Evolutionary conservation across 2,888 invertebrate genomes (phyloP).

Genomic region (Melitaea athalia): DNA sequence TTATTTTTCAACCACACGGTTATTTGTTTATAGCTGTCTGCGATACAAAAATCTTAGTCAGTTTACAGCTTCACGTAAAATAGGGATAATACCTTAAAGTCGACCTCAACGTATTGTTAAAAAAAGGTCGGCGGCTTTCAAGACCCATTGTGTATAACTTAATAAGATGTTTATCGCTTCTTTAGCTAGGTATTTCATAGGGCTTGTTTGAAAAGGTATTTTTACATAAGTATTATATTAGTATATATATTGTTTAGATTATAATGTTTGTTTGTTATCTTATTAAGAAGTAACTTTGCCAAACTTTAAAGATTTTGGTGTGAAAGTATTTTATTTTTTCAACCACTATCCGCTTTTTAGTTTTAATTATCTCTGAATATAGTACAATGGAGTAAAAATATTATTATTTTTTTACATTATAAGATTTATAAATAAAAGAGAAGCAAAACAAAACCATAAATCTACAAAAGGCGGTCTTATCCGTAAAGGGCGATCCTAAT

Average conservation of each 20-base stretch:
- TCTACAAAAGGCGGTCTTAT: too few relatives aligned
- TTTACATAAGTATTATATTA: background rate
- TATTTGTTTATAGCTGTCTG: slow-evolving; percentile 17
- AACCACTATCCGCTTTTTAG: too few relatives aligned
- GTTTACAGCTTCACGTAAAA: slow-evolving; percentile 25
- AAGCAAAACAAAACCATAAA: too few relatives aligned
- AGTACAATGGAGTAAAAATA: too few relatives aligned
- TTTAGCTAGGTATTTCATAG: slow-evolving; percentile 6
- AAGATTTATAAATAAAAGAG: too few relatives aligned
- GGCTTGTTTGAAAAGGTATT: background rate
- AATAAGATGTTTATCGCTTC: slow-evolving; percentile 21
- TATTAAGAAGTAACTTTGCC: too few relatives aligned
- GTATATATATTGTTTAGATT: background rate
- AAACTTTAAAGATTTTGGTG: background rate
- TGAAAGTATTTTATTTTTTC: background rate
- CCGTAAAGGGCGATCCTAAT: too few relatives aligned
- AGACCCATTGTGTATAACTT: slow-evolving; percentile 22
- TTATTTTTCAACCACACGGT: slow-evolving; percentile 2
- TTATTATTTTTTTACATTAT: too few relatives aligned
- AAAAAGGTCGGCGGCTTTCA: slow-evolving; percentile 26
- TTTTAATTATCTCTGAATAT: too few relatives aligned
- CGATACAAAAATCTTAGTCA: slow-evolving; percentile 18
- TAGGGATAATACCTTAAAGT: slow-evolving; percentile 15
- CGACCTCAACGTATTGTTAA: slow-evolving; percentile 19
- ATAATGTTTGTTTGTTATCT: background rate